Evolutionary conservation across 2,797 vertebrate genomes (phyloP), one percentile per base, ranked within the genome.

Genomic region (Acipenser transmontanus): DNA sequence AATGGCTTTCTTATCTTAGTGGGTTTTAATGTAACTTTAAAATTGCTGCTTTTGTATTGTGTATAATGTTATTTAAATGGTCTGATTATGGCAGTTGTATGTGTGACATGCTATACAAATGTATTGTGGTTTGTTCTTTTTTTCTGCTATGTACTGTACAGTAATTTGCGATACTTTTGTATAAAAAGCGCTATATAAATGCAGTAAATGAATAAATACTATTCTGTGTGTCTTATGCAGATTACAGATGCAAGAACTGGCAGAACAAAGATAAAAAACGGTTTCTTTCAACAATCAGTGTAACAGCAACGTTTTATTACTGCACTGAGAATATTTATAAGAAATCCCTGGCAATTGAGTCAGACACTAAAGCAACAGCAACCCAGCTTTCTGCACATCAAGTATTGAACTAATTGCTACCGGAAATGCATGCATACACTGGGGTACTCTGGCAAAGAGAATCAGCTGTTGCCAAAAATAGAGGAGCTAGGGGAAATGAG

Each of bases 331-430:
- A 10, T 61, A 47, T 61, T 61, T 12, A 61, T 20, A 17, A 34
- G 60, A 34, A 61, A 47, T 61, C 60, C 60, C 60, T 17, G 8
- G 60, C 13, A 17, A 61, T 61, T 61, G 34, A 61, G 60, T n/a
- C 17, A 8, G 34, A 61, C 60, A 61, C 60, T 34, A 7, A 34
- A 8, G 11, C 17, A 8, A 7, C 17, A 13, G 7, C 7, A 61
- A 9, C 60, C 17, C 34, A 12, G 34, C 60, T 61, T 61, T 34
- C 13, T 61, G 34, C 4, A 14, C 34, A 61, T 61, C 60, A 61
- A 61, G 47, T 47, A 17, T 6, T 7, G 17, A 34, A n/a, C 17
- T 61, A 34, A 61, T 61, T 61, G 5, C 7, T n/a, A 61, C 5
- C 1, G 34, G 34, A 7, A 20, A 61, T 20, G 12, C 54, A 8